Base-by-base conservation (phyloP, 2,113 vertebrate species). In the Drymodes brunneopygia region DNA sequence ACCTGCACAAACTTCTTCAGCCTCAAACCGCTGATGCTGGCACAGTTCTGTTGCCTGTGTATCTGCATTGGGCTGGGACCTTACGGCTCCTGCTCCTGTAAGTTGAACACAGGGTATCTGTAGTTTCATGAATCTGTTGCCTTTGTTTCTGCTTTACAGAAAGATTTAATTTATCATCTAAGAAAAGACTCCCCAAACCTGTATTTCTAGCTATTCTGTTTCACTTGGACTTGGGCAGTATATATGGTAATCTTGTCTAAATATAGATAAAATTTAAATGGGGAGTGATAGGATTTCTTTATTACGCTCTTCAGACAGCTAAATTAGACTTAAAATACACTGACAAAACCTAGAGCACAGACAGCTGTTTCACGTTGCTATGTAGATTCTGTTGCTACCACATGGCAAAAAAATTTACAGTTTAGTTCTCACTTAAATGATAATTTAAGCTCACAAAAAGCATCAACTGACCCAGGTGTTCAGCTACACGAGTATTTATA, bases 281-380 rank as follows among this genome's bases (percentile, higher is more conserved):
- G 27, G 9, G 48, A 90, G 16, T 33, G 62, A 67, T 40, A 93
- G 40, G 23, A 79, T 90, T 95, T 85, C 91, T 78, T 91, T 73
- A 74, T 81, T 93, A 79, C 17, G 66, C 28, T 74, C 66, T 90
- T 88, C 29, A 79, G 91, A 94, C 24, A 94, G 47, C 45, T 81
- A 94, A 93, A 91, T 92, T 95, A 48, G 71, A 88, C 38, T 82
- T 88, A 88, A 79, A 88, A 70, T n/a, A 19, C 17, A 14, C 45
- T 69, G 75, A 88, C 42, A 95, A 58, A 31, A 66, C 60, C 54
- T 64, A 74, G 47, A 92, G 22, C 40, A 69, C 65, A 77, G 65
- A 91, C 54, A 95, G 91, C 23, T 94, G 75, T 61, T 92, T 79
- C 33, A 35, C 82, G 83, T 94, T 95, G 86, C 82, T 89, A 93